Evolutionary conservation across 1,140 invertebrate species (phyloP).

Genomic region (Bombus waltoni): DNA sequence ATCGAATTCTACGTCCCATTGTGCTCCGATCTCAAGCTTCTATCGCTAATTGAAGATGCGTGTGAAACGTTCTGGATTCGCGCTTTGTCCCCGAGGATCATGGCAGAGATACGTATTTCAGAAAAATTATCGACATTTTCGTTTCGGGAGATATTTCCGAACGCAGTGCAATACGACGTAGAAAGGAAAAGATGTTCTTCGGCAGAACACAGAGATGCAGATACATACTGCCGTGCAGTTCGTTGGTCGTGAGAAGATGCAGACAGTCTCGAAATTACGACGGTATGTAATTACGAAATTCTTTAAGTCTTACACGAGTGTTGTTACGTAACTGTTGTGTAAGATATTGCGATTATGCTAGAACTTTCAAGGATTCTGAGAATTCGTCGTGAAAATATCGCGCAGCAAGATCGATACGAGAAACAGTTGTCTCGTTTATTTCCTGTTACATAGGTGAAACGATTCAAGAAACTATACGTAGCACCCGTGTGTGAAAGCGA

Average conservation of each 20-base stretch:
- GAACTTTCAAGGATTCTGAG: conserved; percentile 38
- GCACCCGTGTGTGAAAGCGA: no score
- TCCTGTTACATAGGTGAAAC: neutral
- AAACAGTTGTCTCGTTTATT: conserved; percentile 19
- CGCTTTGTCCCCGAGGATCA: neutral
- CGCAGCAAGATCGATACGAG: conserved; percentile 6
- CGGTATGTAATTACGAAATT: conserved; percentile 47
- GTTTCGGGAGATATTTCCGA: neutral
- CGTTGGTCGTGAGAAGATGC: conserved; percentile 58
- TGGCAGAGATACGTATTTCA: neutral
- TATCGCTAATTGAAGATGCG: neutral
- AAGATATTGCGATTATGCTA: conserved; percentile 17
- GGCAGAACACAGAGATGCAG: conserved; percentile 65
- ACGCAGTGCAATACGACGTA: neutral
- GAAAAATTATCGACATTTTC: neutral
- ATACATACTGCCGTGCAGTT: conserved; percentile 73
- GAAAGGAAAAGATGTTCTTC: neutral
- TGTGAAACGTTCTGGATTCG: no score
- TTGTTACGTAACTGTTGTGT: conserved; percentile 45
- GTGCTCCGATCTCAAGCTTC: no score
- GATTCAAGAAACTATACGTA: neutral
- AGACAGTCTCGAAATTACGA: conserved; percentile 59
- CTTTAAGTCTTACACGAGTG: conserved; percentile 18
- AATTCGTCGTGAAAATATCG: conserved; percentile 15
- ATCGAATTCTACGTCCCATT: neutral